Evolutionary conservation across 2,797 vertebrate species (phyloP), one percentile per base, ranked within the genome.

Genomic region (Phaenicophaeus curvirostris): DNA sequence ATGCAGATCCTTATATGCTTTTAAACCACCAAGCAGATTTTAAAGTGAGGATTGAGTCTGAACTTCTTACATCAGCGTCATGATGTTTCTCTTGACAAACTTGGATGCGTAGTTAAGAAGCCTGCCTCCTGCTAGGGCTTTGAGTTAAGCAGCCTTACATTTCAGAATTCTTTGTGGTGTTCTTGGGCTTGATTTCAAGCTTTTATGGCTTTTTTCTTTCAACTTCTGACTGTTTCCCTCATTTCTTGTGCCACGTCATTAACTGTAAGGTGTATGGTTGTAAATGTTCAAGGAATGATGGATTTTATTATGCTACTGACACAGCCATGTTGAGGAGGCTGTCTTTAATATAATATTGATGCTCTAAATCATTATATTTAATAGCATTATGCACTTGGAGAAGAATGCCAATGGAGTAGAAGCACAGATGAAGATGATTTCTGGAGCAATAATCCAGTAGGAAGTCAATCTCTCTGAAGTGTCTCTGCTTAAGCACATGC

Each of bases 281-380:
- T 74, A 95, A 95, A 91, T 74, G 74, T 73, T 85, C 55, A 81
- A 93, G 93, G 73, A 92, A 90, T 73, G 68, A 94, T 90, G 65
- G 51, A 75, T 93, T 95, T 95, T 80, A 82, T 92, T 82, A 68
- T 0, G 1, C 50, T 91, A 48, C 61, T 8, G 1, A 31, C 72
- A 51, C 61, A 93, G 66, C 37, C 16, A 7, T 53, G 59, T 81
- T 78, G 74, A 35, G 30, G 50, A 83, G 18, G 11, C 68, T 30
- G 16, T 62, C 44, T 91, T 93, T 84, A 95, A 87, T 91, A 39
- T 35, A 68, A 90, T 95, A 82, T 86, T 91, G 93, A 84, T 92
- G 57, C 61, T 74, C 69, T 86, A 77, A 94, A 82, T 13, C 27
- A 63, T 95, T 94, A 77, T 91, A 94, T 95, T 87, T 91, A 92